Base-by-base conservation (phyloP, 2,888 invertebrate genomes). In the Hesperia comma region DNA sequence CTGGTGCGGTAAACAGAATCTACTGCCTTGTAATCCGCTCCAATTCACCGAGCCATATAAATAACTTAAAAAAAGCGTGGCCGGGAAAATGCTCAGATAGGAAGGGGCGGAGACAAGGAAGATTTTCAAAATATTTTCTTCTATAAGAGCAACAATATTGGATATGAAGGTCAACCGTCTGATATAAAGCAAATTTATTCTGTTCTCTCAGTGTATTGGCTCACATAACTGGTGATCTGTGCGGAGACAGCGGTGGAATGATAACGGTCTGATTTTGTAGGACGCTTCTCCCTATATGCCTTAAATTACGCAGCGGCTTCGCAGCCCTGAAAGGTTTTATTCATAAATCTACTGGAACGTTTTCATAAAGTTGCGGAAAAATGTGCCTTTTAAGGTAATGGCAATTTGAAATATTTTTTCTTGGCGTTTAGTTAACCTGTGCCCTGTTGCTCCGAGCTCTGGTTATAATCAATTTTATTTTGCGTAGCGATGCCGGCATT, bases 111-210 rank as follows among this genome's bases (percentile, higher is more conserved):
- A 74, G 79, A 80, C 76, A 81, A 73, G 69, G 77, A 74, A 75
- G 81, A 84, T 82, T 84, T 81, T 75, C 79, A 78, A 85, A 86
- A 86, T 84, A 84, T 87, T 86, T 86, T 81, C 85, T 82, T 81
- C 82, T 86, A 84, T 82, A 83, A 83, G 81, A 79, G 82, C 84
- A 84, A 87, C 90, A 89, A 91, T 90, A 92, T 90, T 83, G 87
- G 86, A 84, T 88, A 87, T 84, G 90, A 89, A 91, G 92, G 91
- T 91, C 92, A 90, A 85, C 86, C 81, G 86, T 83, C 79, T 84
- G 83, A 81, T 87, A 90, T 90, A 90, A 88, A 89, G 88, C 84
- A 89, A 92, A 92, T 91, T 91, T 92, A 92, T 92, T 90, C 91
- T 86, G 88, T 88, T 88, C 80, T 79, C 79, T 81, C 85, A 76